phyloP scores from a whole-genome alignment of 2,888 invertebrate species.

The Nebria brevicollis region DNA sequence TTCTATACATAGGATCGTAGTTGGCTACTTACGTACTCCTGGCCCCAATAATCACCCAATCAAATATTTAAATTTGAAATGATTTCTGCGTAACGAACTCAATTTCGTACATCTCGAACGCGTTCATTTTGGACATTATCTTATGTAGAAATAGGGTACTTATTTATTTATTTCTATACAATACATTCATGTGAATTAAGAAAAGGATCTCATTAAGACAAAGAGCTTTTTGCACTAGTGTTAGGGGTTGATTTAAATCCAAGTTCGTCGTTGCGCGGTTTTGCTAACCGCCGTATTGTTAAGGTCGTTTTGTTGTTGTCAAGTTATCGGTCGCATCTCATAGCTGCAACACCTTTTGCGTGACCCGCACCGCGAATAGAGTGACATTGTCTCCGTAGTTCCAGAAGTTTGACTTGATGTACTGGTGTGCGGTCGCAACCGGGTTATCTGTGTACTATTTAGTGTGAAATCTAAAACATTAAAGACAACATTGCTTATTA shows the following conservation, averaged over 20 bases:
- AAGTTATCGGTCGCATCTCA: conserved; percentile 56
- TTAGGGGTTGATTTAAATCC: conserved; percentile 24
- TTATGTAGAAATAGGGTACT: no score
- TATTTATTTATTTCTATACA: no score
- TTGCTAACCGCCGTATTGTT: conserved; percentile 13
- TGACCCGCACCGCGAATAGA: conserved; percentile 49
- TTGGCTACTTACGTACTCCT: neutral
- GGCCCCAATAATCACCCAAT: neutral
- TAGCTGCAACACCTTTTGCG: conserved; percentile 54
- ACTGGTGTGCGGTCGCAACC: conserved; percentile 19
- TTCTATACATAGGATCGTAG: no score
- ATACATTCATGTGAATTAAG: no score
- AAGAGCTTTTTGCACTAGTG: neutral
- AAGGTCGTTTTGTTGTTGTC: conserved; percentile 51
- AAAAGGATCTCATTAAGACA: no score
- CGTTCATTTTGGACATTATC: no score
- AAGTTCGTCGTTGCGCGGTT: conserved; percentile 33
- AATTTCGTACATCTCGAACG: no score
- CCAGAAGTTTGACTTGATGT: conserved; percentile 5
- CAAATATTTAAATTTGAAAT: neutral
- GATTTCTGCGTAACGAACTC: no score
- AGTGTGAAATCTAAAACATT: conserved; percentile 34
- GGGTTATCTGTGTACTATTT: conserved; percentile 29
- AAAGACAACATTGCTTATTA: neutral
- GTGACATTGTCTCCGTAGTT: conserved; percentile 34